A percentile compares a stretch with the other conserved stretches of the same genome.
phyloP scores from a whole-genome alignment of 2,797 vertebrate genomes.

The Nasua narica region DNA sequence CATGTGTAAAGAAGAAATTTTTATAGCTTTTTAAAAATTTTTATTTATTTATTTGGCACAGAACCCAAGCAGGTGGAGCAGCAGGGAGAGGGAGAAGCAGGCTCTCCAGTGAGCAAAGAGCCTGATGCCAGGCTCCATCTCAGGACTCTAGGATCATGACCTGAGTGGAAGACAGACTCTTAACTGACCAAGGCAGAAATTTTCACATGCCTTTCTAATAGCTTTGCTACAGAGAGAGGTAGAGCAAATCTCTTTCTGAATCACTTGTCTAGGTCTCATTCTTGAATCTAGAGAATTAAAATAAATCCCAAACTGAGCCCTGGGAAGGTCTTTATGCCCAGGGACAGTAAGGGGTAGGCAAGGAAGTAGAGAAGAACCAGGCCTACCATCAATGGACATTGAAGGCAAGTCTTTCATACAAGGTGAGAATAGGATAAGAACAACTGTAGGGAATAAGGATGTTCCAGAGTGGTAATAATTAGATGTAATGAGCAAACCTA shows the following conservation, averaged over 20 bases:
- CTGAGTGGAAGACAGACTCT: background rate
- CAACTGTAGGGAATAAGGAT: background rate
- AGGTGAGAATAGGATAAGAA: background rate
- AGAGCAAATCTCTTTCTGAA: background rate
- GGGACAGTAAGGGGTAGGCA: accelerated
- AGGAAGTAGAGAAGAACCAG: background rate
- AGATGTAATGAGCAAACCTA: background rate
- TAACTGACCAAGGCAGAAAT: background rate
- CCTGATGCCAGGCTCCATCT: background rate
- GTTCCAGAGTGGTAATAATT: background rate
- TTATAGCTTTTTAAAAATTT: background rate
- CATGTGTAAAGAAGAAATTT: background rate
- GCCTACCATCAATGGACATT: background rate
- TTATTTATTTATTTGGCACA: background rate
- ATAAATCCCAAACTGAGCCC: background rate
- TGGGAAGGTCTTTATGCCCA: background rate
- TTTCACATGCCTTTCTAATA: background rate
- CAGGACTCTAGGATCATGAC: background rate
- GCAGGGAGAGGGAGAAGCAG: no score
- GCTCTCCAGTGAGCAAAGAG: no score
- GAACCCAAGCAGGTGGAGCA: background rate
- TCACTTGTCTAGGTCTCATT: background rate
- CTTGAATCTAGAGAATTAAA: background rate
- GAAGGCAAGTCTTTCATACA: background rate
- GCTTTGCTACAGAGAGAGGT: background rate